Conservation (phyloP, 2,888 invertebrate genomes). For the Drosophila pegasa region DNA sequence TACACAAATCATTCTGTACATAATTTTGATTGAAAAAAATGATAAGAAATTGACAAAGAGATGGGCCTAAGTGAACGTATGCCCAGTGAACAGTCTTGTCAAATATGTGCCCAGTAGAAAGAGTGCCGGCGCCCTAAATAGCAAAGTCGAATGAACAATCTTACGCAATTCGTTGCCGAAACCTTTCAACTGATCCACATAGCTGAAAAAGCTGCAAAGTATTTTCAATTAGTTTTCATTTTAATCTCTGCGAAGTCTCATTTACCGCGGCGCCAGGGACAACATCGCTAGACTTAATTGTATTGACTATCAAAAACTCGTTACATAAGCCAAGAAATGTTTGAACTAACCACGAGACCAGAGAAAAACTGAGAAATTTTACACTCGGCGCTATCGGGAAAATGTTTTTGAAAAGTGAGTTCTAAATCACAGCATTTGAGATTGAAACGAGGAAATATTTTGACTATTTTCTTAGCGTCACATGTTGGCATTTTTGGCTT, state of each 20-base stretch:
- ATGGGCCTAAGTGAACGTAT: neutral
- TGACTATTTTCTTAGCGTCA: neutral
- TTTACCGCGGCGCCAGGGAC: neutral
- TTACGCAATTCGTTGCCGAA: neutral
- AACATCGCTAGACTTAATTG: no score
- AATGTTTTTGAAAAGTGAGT: constrained; percentile 1
- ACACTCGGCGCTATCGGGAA: neutral
- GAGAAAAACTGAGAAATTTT: neutral
- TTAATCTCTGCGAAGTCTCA: neutral
- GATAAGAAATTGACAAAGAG: neutral
- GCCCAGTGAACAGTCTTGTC: constrained; percentile 14
- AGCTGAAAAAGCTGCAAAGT: neutral
- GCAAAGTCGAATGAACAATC: constrained; percentile 14
- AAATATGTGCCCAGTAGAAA: constrained; percentile 35
- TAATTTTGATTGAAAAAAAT: neutral
- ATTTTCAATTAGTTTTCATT: neutral
- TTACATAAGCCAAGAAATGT: neutral
- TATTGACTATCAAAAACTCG: no score
- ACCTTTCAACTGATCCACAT: constrained; percentile 1
- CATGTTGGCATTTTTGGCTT: constrained; percentile 1
- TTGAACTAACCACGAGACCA: neutral
- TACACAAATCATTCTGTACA: neutral
- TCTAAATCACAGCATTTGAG: neutral
- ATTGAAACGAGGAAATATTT: neutral
- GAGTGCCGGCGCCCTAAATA: constrained; percentile 21